Conservation (phyloP, 2,113 vertebrate genomes). For the Hemichromis elongatus region DNA sequence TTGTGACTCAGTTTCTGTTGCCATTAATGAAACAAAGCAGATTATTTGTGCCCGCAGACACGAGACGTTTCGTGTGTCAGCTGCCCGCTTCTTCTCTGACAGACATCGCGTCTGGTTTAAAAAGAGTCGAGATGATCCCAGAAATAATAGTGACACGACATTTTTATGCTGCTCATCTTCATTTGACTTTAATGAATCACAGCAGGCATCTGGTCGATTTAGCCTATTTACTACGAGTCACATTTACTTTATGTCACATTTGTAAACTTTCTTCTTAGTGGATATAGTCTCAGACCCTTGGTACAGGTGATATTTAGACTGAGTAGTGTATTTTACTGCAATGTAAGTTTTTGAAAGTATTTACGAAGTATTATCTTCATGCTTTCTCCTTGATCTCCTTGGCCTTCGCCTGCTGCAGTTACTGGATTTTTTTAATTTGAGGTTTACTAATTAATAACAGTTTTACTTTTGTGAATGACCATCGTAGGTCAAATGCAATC, state of each 20-base stretch:
- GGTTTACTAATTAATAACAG: background rate
- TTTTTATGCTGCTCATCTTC: background rate
- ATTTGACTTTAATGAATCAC: background rate
- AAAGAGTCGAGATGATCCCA: background rate
- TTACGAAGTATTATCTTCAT: background rate
- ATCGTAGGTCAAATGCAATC: background rate
- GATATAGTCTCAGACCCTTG: background rate
- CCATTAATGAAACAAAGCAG: slow-evolving; percentile 24
- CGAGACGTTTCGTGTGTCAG: background rate
- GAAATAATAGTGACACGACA: background rate
- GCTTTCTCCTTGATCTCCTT: background rate
- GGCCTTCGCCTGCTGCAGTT: background rate
- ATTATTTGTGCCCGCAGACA: slow-evolving; percentile 17
- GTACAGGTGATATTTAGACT: background rate
- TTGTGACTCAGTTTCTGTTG: slow-evolving; percentile 7
- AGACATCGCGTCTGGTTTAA: background rate
- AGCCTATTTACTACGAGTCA: background rate
- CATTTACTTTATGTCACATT: background rate
- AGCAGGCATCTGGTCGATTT: background rate
- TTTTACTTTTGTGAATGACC: background rate
- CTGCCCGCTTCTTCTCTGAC: background rate
- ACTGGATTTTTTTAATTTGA: background rate
- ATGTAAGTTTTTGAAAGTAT: background rate
- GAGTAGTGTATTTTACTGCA: background rate
- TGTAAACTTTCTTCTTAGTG: background rate